These are phyloP conservation scores for Morus bassanus DNA, from an alignment of 2,797 vertebrate species.

Conservation along the genomic window DNA sequence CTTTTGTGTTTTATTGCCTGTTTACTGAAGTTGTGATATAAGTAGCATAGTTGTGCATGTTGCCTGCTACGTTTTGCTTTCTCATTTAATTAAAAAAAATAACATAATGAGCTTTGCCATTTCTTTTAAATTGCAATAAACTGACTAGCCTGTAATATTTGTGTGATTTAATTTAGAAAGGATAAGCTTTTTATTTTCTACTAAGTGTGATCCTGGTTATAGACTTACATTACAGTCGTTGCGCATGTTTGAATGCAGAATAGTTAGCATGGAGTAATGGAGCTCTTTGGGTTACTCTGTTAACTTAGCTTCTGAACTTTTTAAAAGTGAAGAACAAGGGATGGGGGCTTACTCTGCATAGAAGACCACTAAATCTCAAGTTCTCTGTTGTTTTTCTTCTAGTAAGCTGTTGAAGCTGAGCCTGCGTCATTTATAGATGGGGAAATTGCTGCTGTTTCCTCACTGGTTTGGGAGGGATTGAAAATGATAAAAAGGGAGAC, in stretches of 20 bases:
- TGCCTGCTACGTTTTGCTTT: conserved; percentile 68
- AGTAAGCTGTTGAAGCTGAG: not conserved
- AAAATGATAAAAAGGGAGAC: not conserved
- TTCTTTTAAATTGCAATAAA: conserved; percentile 49
- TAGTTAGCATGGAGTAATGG: not conserved
- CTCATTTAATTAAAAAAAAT: conserved; percentile 28
- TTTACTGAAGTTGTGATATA: conserved; percentile 52
- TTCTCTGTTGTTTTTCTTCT: conserved; percentile 1
- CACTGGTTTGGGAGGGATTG: not conserved
- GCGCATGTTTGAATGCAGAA: not conserved
- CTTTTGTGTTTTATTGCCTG: conserved; percentile 51
- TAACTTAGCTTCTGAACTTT: not conserved
- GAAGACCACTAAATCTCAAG: not conserved
- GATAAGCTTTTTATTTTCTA: not conserved
- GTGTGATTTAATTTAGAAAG: conserved; percentile 27
- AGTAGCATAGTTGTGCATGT: conserved; percentile 73
- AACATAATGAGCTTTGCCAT: conserved; percentile 40
- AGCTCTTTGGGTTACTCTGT: not conserved
- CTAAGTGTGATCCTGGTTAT: not conserved
- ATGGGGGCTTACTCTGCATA: not conserved
- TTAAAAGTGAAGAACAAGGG: not conserved
- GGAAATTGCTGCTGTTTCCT: not conserved
- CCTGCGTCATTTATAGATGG: not conserved
- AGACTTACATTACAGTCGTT: not conserved
- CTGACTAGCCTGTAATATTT: conserved; percentile 41